These are phyloP conservation scores for Elysia crispata DNA, from an alignment of 2,888 invertebrate genomes.

Conservation along the genomic window DNA sequence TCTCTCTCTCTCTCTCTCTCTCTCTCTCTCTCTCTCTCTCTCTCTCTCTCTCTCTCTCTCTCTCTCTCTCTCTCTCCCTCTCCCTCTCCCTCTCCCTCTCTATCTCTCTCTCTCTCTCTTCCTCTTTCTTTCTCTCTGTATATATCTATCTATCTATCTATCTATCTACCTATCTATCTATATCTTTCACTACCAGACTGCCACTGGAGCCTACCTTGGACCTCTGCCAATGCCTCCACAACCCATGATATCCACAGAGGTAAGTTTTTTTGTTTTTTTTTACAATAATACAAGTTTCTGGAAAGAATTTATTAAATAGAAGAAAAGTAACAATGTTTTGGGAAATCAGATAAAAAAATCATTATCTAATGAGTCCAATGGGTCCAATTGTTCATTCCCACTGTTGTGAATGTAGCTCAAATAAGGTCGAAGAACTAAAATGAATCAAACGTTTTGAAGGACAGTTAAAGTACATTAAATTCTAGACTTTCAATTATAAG, in stretches of 20 bases:
- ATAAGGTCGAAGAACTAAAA: too few relatives aligned
- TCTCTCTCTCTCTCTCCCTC: not conserved
- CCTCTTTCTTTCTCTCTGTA: not conserved
- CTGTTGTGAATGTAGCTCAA: too few relatives aligned
- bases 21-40: not conserved
- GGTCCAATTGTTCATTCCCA: too few relatives aligned
- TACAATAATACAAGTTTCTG: not conserved
- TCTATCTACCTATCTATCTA: not conserved
- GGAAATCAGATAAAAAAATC: too few relatives aligned
- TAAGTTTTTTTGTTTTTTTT: constrained; percentile 52
- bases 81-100: not conserved
- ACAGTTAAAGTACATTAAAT: too few relatives aligned
- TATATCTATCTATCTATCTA: not conserved
- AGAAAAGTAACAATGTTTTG: too few relatives aligned
- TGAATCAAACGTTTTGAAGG: too few relatives aligned
- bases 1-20: not conserved
- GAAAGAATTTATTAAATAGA: too few relatives aligned
- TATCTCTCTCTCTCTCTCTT: not conserved
- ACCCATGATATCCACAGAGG: constrained; percentile 82
- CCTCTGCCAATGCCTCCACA: constrained; percentile 87
- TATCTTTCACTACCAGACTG: not conserved
- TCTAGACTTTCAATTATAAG: too few relatives aligned
- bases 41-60: not conserved
- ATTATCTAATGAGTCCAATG: too few relatives aligned
- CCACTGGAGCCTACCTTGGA: constrained; percentile 84